Evolutionary conservation across 2,797 vertebrate species (phyloP).

Genomic region (Distichodus sexfasciatus): DNA sequence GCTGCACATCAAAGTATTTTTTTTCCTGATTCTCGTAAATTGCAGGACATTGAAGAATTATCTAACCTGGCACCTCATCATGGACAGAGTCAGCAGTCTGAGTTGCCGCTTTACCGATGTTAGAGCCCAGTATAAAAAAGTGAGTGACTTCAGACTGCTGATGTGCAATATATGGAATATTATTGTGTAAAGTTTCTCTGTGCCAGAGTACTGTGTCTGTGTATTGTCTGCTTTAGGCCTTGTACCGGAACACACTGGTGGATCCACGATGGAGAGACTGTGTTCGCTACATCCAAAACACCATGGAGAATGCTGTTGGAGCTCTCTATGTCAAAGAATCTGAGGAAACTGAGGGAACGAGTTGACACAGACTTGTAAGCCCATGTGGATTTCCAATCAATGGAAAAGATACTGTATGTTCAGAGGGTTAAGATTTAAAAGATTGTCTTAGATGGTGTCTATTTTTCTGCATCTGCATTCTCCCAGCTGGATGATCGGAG

Average conservation of each 20-base stretch:
- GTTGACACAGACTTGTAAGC: constrained; percentile 91
- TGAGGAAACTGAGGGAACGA: constrained; percentile 88
- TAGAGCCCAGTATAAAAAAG: constrained; percentile 86
- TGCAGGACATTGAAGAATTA: constrained; percentile 91
- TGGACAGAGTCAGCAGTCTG: constrained; percentile 84
- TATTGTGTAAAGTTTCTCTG: too few relatives aligned
- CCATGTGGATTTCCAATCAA: neutral
- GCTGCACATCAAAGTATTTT: constrained; percentile 96
- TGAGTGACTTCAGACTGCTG: constrained; percentile 44
- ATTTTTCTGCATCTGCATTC: too few relatives aligned
- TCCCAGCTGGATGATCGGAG: constrained; percentile 92
- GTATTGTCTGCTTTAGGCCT: constrained; percentile 64
- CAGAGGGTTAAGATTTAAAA: too few relatives aligned
- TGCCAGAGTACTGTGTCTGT: too few relatives aligned
- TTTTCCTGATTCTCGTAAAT: too few relatives aligned
- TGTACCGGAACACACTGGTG: constrained; percentile 87
- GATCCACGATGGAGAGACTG: constrained; percentile 93
- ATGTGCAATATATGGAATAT: neutral
- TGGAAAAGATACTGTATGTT: neutral
- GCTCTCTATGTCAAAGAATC: constrained; percentile 87
- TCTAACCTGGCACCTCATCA: constrained; percentile 87
- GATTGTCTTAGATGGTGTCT: too few relatives aligned
- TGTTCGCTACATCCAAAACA: constrained; percentile 89
- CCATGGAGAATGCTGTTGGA: constrained; percentile 93
- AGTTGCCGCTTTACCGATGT: constrained; percentile 90